A percentile compares a stretch with the other conserved stretches of the same genome.
Conservation (phyloP, 1,140 invertebrate genomes). For the Eupristina koningsbergeri region DNA sequence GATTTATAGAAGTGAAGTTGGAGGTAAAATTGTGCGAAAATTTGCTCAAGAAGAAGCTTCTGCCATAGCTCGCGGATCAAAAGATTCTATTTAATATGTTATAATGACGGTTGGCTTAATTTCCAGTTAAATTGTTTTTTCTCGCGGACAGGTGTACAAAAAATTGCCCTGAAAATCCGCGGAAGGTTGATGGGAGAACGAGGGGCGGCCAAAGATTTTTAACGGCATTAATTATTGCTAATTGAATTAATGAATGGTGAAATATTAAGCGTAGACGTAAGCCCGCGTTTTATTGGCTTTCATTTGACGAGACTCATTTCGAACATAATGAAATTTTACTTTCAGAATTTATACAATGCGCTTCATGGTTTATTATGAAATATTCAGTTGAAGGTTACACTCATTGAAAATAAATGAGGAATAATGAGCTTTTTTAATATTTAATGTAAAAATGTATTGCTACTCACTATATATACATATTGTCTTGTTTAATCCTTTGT, state of each 20-base stretch:
- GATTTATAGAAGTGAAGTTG: constrained; percentile 31
- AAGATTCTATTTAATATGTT: constrained; percentile 25
- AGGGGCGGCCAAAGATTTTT: background rate
- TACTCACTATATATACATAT: too few relatives aligned
- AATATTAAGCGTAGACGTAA: background rate
- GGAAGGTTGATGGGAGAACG: background rate
- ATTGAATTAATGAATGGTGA: constrained; percentile 7
- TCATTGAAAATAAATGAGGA: background rate
- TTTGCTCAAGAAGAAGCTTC: constrained; percentile 27
- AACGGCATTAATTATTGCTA: constrained; percentile 25
- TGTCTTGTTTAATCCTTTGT: too few relatives aligned
- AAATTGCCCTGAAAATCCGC: background rate
- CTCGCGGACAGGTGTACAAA: background rate
- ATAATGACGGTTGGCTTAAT: constrained; percentile 21
- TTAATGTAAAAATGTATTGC: background rate
- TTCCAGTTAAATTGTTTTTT: constrained; percentile 23
- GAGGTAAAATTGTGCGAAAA: background rate
- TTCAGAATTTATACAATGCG: background rate
- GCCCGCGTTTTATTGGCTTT: background rate
- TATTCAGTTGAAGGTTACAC: background rate
- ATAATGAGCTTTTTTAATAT: background rate
- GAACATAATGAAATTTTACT: constrained; percentile 2
- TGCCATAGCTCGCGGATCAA: background rate
- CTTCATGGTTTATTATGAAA: background rate
- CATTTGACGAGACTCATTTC: background rate